Evolutionary conservation across 1,140 invertebrate genomes (phyloP).

Genomic region (Caenorhabditis inopinata): DNA sequence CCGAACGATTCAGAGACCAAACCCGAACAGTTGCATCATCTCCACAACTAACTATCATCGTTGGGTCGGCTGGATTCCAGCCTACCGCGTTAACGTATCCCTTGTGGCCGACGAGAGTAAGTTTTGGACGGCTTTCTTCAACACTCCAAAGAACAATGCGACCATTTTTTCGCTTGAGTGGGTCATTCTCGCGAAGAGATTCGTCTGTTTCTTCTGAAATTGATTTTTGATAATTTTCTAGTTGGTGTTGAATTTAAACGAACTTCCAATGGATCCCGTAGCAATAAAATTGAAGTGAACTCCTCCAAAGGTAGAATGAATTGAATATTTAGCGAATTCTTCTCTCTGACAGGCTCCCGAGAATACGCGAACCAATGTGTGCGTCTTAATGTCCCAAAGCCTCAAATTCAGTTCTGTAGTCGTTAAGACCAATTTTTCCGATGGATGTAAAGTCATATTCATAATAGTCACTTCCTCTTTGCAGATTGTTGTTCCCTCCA

Average conservation of each 20-base stretch:
- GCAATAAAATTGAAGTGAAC: background rate
- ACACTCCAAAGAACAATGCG: background rate
- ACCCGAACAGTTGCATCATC: background rate
- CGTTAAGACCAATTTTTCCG: background rate
- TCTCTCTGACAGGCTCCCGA: background rate
- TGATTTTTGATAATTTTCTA: no score
- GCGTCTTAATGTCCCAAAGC: background rate
- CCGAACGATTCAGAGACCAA: background rate
- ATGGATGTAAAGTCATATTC: background rate
- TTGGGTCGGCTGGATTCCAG: background rate
- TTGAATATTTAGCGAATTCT: background rate
- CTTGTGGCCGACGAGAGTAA: background rate
- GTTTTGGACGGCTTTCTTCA: background rate
- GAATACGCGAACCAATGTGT: background rate
- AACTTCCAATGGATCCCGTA: slow-evolving; percentile 8
- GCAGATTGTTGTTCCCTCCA: background rate
- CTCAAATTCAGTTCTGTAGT: background rate
- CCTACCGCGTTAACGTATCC: background rate
- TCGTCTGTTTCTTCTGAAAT: background rate
- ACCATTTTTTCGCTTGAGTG: background rate
- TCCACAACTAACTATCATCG: background rate
- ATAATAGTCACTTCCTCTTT: background rate
- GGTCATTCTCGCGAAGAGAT: background rate
- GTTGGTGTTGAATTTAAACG: no score
- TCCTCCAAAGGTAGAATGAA: background rate